A percentile compares a stretch with the other conserved stretches of the same genome.
These are phyloP conservation scores for Physella acuta DNA, from an alignment of 1,140 invertebrate genomes.

Conservation along the genomic window DNA sequence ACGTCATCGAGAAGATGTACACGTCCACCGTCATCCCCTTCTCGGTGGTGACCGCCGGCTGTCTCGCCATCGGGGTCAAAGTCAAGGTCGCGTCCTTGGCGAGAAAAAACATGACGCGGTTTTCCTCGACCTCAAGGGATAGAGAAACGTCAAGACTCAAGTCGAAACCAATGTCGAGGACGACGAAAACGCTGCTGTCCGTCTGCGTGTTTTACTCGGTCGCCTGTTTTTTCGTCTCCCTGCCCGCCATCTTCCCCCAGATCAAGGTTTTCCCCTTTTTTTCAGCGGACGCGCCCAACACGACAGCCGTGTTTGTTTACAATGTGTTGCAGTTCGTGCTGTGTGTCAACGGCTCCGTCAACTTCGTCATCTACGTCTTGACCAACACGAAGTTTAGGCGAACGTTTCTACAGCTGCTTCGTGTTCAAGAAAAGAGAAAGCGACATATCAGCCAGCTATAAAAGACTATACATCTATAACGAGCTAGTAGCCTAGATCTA, in stretches of 20 bases:
- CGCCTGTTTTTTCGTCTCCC: neutral
- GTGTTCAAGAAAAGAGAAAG: too few species aligned
- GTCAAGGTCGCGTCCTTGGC: neutral
- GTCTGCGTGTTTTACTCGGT: constrained; percentile 10
- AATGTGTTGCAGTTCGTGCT: neutral
- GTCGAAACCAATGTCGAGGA: neutral
- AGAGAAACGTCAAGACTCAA: neutral
- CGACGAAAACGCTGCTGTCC: constrained; percentile 18
- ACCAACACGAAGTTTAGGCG: constrained; percentile 1
- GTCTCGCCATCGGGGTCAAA: constrained; percentile 10
- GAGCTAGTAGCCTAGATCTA: too few species aligned
- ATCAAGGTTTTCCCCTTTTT: constrained; percentile 10
- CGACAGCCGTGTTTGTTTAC: constrained; percentile 1
- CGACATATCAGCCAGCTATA: too few species aligned
- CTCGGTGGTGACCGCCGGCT: constrained; percentile 1
- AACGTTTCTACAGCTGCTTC: neutral
- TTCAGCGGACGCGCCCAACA: neutral
- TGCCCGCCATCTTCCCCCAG: constrained; percentile 3
- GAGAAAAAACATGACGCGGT: constrained; percentile 1
- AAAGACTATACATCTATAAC: too few species aligned
- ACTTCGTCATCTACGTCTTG: constrained; percentile 14
- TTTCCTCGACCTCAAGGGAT: too few species aligned
- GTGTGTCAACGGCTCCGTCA: constrained; percentile 8
- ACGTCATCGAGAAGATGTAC: neutral
- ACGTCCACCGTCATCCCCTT: neutral